Base-by-base conservation (phyloP, 2,797 vertebrate species). In the Novumbra hubbsi region DNA sequence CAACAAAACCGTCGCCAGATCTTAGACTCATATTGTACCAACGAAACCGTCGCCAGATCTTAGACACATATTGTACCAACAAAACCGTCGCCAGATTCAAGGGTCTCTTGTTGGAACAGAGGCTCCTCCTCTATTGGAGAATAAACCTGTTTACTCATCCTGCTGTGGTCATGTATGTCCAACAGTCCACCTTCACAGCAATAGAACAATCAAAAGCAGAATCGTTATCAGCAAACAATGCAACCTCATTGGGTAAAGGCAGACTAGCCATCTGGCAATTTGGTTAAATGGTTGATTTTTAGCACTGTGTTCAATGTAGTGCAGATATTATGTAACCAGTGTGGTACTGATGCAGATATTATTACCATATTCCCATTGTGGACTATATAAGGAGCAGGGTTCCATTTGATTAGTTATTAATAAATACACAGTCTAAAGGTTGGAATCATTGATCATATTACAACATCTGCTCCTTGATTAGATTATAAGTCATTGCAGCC, bases 381-480 rank as follows among this genome's bases (percentile, higher is more conserved):
- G 3, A 38, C 34, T 38, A 38, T n/a, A n/a, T 27, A 16, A 38
- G 66, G 41, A 27, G 16, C 27, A 45, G 9, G 63, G 32, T 2
- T 34, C 32, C 32, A 45, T 45, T 45, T 45, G 32, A n/a, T 6
- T 38, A 2, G 16, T 8, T 8, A 19, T n/a, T 5, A 48, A 63
- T 52, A 17, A 24, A 14, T 30, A 16, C 52, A n/a, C 5, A 71
- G 81, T 78, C 55, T 64, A 83, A 88, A 88, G 86, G 85, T 85
- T 49, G 14, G 3, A 15, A 19, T 14, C 16, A 15, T 4, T 62
- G 21, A 63, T 16, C 4, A 45, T 32, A 1, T n/a, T 21, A n/a
- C 3, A 16, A 8, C 38, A 62, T 70, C 52, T 63, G 48, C 45
- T 48, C 17, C 32, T 4, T 50, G 63, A 70, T 72, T 27, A 74